Percentiles rank a stretch among this genome's conserved stretches.
Conservation (phyloP, 2,797 vertebrate species). For the Hoplostethus atlanticus region DNA sequence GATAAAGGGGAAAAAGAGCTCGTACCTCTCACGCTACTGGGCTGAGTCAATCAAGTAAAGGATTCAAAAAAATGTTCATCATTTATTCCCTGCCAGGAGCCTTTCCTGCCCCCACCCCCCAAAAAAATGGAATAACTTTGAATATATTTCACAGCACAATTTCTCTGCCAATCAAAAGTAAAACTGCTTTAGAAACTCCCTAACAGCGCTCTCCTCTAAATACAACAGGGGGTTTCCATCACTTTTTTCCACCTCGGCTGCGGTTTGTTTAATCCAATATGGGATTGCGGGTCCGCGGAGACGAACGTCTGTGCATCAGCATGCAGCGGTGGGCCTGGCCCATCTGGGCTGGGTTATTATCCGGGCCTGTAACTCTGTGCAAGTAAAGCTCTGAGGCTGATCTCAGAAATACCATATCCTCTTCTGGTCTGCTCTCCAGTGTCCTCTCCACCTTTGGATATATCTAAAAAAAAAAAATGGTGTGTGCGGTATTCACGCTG, state of each 20-base stretch:
- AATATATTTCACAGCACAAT: slow-evolving; percentile 65
- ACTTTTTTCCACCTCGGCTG: slow-evolving; percentile 44
- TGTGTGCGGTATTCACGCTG: slow-evolving; percentile 24
- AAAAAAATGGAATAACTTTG: slow-evolving; percentile 55
- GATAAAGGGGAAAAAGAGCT: slow-evolving; percentile 55
- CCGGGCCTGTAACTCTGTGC: slow-evolving; percentile 46
- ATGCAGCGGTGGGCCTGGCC: slow-evolving; percentile 59
- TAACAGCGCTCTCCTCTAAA: slow-evolving; percentile 34
- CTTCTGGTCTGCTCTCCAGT: slow-evolving; percentile 38
- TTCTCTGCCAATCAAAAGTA: slow-evolving; percentile 70
- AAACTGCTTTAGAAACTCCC: slow-evolving; percentile 48
- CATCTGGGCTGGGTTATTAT: slow-evolving; percentile 63
- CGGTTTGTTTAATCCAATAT: slow-evolving; percentile 60
- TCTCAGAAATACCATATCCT: slow-evolving; percentile 37
- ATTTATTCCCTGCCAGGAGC: slow-evolving; percentile 67
- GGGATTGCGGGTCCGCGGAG: slow-evolving; percentile 53
- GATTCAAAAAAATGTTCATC: slow-evolving; percentile 62
- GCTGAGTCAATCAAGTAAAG: slow-evolving; percentile 58
- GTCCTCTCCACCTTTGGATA: slow-evolving; percentile 46
- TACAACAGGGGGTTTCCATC: slow-evolving; percentile 40
- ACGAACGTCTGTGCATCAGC: slow-evolving; percentile 51
- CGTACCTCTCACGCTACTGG: slow-evolving; percentile 51
- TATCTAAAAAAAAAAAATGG: slow-evolving; percentile 32
- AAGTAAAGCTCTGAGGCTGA: slow-evolving; percentile 51
- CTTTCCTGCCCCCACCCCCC: slow-evolving; percentile 38